Conservation (phyloP, 2,113 vertebrate genomes). For the Daboia siamensis region DNA sequence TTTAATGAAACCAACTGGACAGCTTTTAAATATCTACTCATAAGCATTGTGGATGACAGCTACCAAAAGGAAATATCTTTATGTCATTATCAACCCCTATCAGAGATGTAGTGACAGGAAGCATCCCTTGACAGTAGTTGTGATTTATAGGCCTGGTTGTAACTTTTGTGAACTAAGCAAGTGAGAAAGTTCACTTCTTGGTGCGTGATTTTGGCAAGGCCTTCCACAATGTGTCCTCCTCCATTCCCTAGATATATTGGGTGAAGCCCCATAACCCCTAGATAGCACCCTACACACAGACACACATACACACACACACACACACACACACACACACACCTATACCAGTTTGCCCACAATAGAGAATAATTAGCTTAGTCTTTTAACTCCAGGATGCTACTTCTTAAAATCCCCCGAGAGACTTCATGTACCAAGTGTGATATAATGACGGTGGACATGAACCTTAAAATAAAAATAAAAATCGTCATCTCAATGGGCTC, state of each 20-base stretch:
- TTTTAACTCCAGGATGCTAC: background rate
- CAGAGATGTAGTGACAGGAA: background rate
- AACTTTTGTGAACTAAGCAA: background rate
- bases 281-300: background rate
- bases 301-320: too few species aligned
- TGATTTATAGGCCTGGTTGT: background rate
- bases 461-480: background rate
- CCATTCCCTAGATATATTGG: background rate
- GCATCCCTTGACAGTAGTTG: background rate
- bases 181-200: background rate
- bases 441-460: background rate
- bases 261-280: background rate
- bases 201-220: background rate
- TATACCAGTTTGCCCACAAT: background rate
- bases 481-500: background rate
- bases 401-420: background rate
- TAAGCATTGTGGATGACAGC: slow-evolving; percentile 18
- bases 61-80: slow-evolving; percentile 21
- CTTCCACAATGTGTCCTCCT: background rate
- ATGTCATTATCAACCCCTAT: background rate
- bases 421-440: background rate
- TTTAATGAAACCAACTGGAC: slow-evolving; percentile 37
- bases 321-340: background rate
- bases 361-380: background rate
- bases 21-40: slow-evolving; percentile 48